Conservation (phyloP, 2,797 vertebrate genomes). For the Brachyrhaphis roseni region DNA sequence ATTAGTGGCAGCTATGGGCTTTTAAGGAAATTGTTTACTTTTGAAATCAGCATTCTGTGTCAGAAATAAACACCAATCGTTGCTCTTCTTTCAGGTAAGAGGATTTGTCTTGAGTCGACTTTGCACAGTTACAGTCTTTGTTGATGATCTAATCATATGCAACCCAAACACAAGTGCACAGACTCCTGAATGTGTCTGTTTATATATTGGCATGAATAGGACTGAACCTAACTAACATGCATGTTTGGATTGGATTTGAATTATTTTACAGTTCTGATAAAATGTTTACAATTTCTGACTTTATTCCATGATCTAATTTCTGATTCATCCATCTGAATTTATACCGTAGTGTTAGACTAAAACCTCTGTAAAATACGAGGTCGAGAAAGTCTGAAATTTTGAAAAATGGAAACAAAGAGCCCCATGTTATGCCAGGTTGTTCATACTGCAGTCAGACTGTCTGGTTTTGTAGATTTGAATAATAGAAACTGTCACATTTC, state of each 20-base stretch:
- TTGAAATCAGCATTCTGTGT: not conserved
- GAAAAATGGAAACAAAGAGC: not conserved
- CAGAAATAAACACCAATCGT: not conserved
- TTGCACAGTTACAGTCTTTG: not conserved
- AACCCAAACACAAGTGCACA: not conserved
- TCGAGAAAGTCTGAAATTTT: not conserved
- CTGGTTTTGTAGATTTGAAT: not conserved
- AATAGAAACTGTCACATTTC: not conserved
- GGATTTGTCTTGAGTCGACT: not conserved
- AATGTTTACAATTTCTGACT: not conserved
- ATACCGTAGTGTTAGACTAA: not conserved
- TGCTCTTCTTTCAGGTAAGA: conserved; percentile 20
- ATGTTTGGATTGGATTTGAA: not conserved
- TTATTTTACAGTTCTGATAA: not conserved
- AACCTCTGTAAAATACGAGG: not conserved
- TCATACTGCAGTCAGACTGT: not conserved
- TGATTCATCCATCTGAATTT: not conserved
- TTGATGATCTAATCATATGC: not conserved
- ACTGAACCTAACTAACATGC: not conserved
- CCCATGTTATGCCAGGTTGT: not conserved
- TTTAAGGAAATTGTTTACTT: conserved; percentile 2
- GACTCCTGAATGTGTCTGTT: not conserved
- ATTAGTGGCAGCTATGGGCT: conserved; percentile 17
- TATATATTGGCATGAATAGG: not conserved
- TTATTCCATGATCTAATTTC: not conserved